phyloP scores from a whole-genome alignment of 2,888 invertebrate species.

The Adineta ricciae region DNA sequence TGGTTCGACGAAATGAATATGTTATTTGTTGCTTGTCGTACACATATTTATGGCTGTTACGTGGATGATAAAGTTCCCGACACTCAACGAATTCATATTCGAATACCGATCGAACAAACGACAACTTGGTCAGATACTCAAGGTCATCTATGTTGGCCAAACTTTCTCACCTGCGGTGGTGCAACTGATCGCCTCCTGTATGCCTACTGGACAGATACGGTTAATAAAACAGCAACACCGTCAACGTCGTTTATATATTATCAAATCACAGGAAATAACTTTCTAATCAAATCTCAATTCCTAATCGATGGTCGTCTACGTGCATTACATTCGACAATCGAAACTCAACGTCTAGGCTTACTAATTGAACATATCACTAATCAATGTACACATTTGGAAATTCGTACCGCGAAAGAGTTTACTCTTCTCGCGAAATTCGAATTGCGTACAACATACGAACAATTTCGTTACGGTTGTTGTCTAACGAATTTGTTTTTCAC shows the following conservation, averaged over 20 bases:
- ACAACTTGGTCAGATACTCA: not conserved
- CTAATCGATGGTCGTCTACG: not conserved
- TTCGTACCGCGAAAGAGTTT: constrained; percentile 8
- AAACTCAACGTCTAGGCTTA: not conserved
- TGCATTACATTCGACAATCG: not conserved
- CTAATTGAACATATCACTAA: not conserved
- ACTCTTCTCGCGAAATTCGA: not conserved
- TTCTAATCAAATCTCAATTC: not conserved
- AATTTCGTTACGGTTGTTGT: constrained; percentile 7
- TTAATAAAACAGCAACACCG: not conserved
- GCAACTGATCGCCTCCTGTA: not conserved
- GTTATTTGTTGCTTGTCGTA: constrained; percentile 19
- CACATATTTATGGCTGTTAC: constrained; percentile 7
- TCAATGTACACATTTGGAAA: not conserved
- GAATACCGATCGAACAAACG: not conserved
- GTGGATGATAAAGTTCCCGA: not conserved
- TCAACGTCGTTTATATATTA: not conserved
- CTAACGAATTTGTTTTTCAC: not conserved
- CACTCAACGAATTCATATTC: not conserved
- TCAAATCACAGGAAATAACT: not conserved
- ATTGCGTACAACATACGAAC: not conserved
- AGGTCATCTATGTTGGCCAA: not conserved
- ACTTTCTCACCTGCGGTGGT: not conserved
- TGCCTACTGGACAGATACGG: not conserved
- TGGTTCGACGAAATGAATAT: constrained; percentile 13